Evolutionary conservation across 1,140 invertebrate species (phyloP), one percentile per base, ranked within the genome.

Genomic region (Calephelis nemesis): DNA sequence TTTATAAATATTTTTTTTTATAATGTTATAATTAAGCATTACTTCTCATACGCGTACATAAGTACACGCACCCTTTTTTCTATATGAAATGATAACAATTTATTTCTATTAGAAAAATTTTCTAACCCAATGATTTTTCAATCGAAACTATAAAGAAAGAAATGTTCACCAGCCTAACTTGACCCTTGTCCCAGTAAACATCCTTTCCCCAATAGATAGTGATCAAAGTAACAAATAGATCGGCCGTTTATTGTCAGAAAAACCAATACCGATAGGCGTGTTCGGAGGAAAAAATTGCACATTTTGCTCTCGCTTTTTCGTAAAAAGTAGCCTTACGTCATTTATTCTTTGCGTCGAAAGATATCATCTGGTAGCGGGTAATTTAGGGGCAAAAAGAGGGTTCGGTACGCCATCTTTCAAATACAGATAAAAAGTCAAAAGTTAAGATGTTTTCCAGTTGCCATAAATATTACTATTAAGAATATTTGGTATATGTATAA

Each of bases 191-290:
- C 30, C 54, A 58, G 54, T 58, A 40, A 58, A 58, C 30, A 58
- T 58, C 54, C 54, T 39, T 58, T 39, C 40, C 54, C 10, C 54
- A 39, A 58, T 58, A 58, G 54, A 58, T 58, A 58, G 54, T 58
- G 54, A 58, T 58, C 54, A 58, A 58, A 58, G 30, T 58, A 30
- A 58, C 54, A 58, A 58, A 58, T 58, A 39, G 54, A 58, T 19
- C 54, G 54, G 54, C 30, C 54, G 54, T 58, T 58, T 58, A 58
- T 58, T 58, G 54, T 58, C 54, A 39, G 10, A 58, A 58, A 58
- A 58, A 58, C 54, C 54, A 58, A 58, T 58, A 58, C 15, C 54
- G 30, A 5, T 30, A 39, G 54, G 54, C 54, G 54, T 30, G 19
- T 58, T 45, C 6, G 30, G 30, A 39, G 30, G 30, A 12, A 58